Conservation (phyloP, 1,140 invertebrate genomes). For the Dendrolimus kikuchii region DNA sequence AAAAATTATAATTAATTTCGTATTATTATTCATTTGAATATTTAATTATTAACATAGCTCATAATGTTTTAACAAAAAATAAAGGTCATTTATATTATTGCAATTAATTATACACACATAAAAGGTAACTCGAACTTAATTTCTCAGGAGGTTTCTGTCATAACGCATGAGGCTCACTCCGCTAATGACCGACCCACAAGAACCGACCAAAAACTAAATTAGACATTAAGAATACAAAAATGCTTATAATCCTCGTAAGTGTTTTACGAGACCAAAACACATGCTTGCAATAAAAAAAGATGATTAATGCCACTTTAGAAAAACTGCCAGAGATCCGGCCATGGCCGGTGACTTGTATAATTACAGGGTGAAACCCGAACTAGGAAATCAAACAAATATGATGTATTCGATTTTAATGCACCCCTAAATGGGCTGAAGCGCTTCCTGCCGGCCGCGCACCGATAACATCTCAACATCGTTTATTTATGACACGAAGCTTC, state of each 20-base stretch:
- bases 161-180: slow-evolving; percentile 25
- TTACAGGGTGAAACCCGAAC: slow-evolving; percentile 68
- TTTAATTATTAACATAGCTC: slow-evolving; percentile 7
- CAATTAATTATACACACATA: slow-evolving; percentile 7
- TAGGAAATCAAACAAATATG: slow-evolving; percentile 73
- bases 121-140: slow-evolving; percentile 35
- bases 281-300: slow-evolving; percentile 60
- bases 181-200: slow-evolving; percentile 54
- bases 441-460: slow-evolving; percentile 53
- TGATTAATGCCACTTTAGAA: slow-evolving; percentile 64
- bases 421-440: slow-evolving; percentile 68
- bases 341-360: slow-evolving; percentile 67
- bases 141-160: slow-evolving; percentile 16
- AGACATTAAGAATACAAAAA: slow-evolving; percentile 54
- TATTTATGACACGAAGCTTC: slow-evolving; percentile 54
- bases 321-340: slow-evolving; percentile 54
- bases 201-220: slow-evolving; percentile 49
- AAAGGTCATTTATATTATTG: slow-evolving; percentile 7
- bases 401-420: slow-evolving; percentile 72
- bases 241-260: slow-evolving; percentile 53
- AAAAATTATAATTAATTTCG: background rate
- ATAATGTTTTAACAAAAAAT: slow-evolving; percentile 30
- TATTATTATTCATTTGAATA: background rate
- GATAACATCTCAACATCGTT: slow-evolving; percentile 60
- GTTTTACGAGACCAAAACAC: slow-evolving; percentile 59